Base-by-base conservation (phyloP, 2,888 invertebrate genomes). In the Drosophila cracens region DNA sequence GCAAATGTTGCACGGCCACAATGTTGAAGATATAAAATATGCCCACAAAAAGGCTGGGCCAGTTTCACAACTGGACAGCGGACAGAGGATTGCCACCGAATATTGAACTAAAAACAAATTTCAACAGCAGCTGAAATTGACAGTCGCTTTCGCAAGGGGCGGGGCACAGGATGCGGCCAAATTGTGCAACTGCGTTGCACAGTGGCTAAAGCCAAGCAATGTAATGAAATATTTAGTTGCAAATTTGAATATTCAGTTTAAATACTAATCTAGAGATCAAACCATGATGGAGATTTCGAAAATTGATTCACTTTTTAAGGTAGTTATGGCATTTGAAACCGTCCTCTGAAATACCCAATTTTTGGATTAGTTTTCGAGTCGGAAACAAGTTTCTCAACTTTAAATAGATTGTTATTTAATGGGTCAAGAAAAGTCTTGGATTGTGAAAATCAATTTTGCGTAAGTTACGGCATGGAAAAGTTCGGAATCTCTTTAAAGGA, bases 51-150 rank as follows among this genome's bases (percentile, higher is more conserved):
- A 51, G 36, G 21, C 36, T 31, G 16, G 71, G 62, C 69, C 67
- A 68, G 74, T 74, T 62, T 62, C 59, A 68, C 65, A 63, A 64
- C 57, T 65, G 75, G 79, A 86, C 81, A 70, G 69, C 0, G 21
- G 21, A 46, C 11, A 1, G 46, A 6, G 63, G 48, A 65, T 74
- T 67, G 72, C 66, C 67, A 62, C 79, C 89, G 60, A 74, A 84
- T 82, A 74, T 82, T 68, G 78, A 89, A 86, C 83, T 70, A 71
- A 89, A 85, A 85, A 87, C 76, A 81, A 83, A 89, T 88, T 86
- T 85, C 52, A 57, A 49, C 71, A 63, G 88, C 83, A 86, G 88
- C 88, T 85, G 85, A 78, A 88, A 89, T 89, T 88, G 90, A 83
- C 90, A 89, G 90, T 48, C 76, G 49, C 5, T 38, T 8, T 58